Conservation (phyloP, 2,797 vertebrate species). For the Setipinna tenuifilis region DNA sequence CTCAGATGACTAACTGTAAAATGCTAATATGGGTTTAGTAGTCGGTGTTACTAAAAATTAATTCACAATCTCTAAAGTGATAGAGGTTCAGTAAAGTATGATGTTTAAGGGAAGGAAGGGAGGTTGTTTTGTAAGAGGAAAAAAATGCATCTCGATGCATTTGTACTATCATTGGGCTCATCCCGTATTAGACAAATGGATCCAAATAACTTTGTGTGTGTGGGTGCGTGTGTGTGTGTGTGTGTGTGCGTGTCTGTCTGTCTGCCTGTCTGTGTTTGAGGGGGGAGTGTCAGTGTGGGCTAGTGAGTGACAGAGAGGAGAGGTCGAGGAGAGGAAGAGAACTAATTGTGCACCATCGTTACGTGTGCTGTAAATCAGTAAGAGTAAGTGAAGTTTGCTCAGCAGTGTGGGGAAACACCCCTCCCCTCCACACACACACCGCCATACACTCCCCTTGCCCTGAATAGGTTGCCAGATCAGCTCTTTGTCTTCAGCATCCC, state of each 20-base stretch:
- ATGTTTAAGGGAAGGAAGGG: slow-evolving; percentile 20
- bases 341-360: slow-evolving; percentile 74
- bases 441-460: not conserved
- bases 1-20: slow-evolving; percentile 47
- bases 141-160: slow-evolving; percentile 63
- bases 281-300: not conserved
- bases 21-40: not conserved
- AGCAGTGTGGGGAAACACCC: slow-evolving; percentile 54
- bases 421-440: slow-evolving; percentile 16
- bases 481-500: slow-evolving; percentile 26
- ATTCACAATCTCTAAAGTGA: not conserved
- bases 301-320: slow-evolving; percentile 44
- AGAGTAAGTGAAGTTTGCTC: slow-evolving; percentile 67
- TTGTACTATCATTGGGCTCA: slow-evolving; percentile 66
- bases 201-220: slow-evolving; percentile 62
- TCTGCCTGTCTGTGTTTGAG: not conserved
- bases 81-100: not conserved
- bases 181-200: slow-evolving; percentile 67
- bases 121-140: slow-evolving; percentile 59
- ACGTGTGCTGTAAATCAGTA: slow-evolving; percentile 73
- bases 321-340: slow-evolving; percentile 63
- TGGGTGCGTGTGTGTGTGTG: slow-evolving; percentile 32
- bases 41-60: not conserved
- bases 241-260: too few relatives aligned
- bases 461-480: not conserved